A percentile compares a stretch with the other conserved stretches of the same genome.
These are phyloP conservation scores for Rambutsinella grinnellia DNA, from an alignment of 2,888 invertebrate genomes.

Conservation along the genomic window DNA sequence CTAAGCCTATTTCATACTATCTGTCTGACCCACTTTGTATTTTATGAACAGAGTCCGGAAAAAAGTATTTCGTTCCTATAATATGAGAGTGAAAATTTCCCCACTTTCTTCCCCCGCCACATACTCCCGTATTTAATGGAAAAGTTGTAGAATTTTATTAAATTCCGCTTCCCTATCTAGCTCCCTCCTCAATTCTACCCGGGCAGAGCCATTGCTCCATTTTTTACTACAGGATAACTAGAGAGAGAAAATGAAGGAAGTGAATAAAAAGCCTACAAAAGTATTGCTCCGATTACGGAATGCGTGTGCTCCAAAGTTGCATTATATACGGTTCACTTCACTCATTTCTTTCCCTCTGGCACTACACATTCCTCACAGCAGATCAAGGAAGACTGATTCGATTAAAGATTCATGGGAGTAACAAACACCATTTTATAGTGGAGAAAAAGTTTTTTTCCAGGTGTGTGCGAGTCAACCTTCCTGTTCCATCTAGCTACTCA, in stretches of 20 bases:
- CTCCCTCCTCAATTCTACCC: background rate
- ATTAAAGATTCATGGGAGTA: slow-evolving; percentile 52
- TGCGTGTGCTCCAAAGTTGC: background rate
- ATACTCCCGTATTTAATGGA: slow-evolving; percentile 53
- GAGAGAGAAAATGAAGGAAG: slow-evolving; percentile 13
- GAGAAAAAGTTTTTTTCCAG: slow-evolving; percentile 28
- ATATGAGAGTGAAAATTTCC: slow-evolving; percentile 45
- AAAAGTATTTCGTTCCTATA: slow-evolving; percentile 14
- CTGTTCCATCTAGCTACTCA: background rate
- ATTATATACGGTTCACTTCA: background rate
- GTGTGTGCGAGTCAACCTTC: slow-evolving; percentile 23
- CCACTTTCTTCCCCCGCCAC: slow-evolving; percentile 35
- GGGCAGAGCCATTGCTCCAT: no score
- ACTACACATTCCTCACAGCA: slow-evolving; percentile 25
- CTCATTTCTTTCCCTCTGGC: background rate
- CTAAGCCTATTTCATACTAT: slow-evolving; percentile 39
- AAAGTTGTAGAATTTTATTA: slow-evolving; percentile 57
- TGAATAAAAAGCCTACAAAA: slow-evolving; percentile 1
- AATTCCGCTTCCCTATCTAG: slow-evolving; percentile 34
- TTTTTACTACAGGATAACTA: background rate
- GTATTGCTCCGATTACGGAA: background rate
- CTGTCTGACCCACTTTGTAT: slow-evolving; percentile 53
- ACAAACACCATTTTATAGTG: slow-evolving; percentile 8
- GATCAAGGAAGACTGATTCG: slow-evolving; percentile 50
- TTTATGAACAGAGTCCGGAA: slow-evolving; percentile 38